A percentile compares a stretch with the other conserved stretches of the same genome.
These are phyloP conservation scores for Xestia sexstrigata DNA, from an alignment of 2,888 invertebrate species.

Conservation along the genomic window DNA sequence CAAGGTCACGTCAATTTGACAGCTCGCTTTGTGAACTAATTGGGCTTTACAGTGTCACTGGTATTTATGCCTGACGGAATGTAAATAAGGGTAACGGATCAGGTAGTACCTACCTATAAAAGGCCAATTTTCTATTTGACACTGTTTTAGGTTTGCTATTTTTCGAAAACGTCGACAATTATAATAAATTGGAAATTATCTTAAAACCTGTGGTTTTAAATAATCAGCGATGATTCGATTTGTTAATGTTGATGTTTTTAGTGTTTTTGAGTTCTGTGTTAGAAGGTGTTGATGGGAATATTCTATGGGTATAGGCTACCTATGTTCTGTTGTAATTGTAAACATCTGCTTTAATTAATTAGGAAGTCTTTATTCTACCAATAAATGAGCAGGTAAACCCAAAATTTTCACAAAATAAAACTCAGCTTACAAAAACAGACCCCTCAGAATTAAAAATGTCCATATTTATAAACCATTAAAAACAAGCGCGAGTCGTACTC, in stretches of 20 bases:
- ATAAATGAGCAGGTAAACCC: not conserved
- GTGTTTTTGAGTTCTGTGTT: not conserved
- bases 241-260: not conserved
- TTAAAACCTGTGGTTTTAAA: not conserved
- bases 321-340: not conserved
- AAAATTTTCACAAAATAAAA: slow-evolving; percentile 6
- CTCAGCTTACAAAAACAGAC: slow-evolving; percentile 3
- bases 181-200: not conserved
- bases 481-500: slow-evolving; percentile 16
- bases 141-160: not conserved
- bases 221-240: not conserved
- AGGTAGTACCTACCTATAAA: not conserved
- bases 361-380: not conserved
- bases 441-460: slow-evolving; percentile 18
- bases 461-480: slow-evolving; percentile 52
- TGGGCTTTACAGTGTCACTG: slow-evolving; percentile 16
- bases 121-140: not conserved
- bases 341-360: not conserved
- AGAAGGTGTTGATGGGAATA: not conserved
- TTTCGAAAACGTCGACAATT: not conserved
- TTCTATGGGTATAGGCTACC: too few species aligned
- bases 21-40: slow-evolving; percentile 25
- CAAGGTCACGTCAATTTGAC: slow-evolving; percentile 32
- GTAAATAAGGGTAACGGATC: not conserved
- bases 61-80: slow-evolving; percentile 28